A percentile compares a stretch with the other conserved stretches of the same genome.
These are phyloP conservation scores for Aphis gossypii DNA, from an alignment of 1,140 invertebrate genomes.

Conservation along the genomic window DNA sequence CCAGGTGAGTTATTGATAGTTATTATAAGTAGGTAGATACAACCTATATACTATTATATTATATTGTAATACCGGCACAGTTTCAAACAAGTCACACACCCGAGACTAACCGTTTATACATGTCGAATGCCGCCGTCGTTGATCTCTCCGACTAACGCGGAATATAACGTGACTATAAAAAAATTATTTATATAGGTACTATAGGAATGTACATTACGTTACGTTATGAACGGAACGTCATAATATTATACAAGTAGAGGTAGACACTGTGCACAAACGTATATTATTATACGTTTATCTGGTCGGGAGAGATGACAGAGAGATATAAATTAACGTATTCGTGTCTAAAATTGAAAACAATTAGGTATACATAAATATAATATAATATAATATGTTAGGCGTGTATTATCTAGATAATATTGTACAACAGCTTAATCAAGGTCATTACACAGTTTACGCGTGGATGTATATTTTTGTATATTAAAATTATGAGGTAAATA, in stretches of 20 bases:
- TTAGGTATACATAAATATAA: neutral
- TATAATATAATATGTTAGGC: neutral
- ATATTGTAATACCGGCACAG: neutral
- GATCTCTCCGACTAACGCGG: neutral
- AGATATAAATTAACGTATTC: neutral
- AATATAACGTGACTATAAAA: neutral
- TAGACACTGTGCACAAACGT: neutral
- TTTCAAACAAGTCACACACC: neutral
- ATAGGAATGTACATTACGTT: neutral
- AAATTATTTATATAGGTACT: neutral
- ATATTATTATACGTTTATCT: neutral
- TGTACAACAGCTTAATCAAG: neutral
- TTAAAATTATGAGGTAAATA: neutral
- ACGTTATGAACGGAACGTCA: neutral
- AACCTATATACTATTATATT: neutral
- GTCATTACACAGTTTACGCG: neutral
- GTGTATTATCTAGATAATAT: neutral
- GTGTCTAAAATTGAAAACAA: constrained; percentile 21
- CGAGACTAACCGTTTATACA: neutral
- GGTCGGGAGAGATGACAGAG: neutral
- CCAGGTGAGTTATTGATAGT: neutral
- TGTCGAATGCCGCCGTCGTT: neutral
- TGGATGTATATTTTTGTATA: neutral
- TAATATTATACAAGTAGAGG: neutral
- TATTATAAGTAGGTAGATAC: neutral